Evolutionary conservation across 2,113 vertebrate species (phyloP).

Genomic region (Phoenicopterus ruber): DNA sequence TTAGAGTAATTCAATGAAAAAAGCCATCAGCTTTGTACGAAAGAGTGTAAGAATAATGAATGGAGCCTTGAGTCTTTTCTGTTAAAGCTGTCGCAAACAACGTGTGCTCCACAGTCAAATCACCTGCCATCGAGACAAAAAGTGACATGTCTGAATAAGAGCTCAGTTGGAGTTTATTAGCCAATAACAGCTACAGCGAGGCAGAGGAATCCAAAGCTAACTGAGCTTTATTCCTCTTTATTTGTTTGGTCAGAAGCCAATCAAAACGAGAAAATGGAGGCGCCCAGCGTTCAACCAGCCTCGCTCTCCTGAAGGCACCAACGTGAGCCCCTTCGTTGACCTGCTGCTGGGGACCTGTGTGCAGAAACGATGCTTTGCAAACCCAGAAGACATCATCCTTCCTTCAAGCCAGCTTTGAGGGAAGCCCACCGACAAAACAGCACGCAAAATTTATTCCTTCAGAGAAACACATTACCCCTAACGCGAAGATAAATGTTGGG

Average conservation of each 20-base stretch:
- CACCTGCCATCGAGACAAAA: background rate
- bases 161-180: background rate
- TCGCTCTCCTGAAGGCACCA: background rate
- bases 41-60: background rate
- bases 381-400: background rate
- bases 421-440: background rate
- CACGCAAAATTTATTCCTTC: rapidly evolving
- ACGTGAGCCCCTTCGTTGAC: rapidly evolving
- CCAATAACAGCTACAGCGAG: background rate
- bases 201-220: background rate
- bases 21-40: background rate
- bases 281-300: background rate
- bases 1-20: background rate
- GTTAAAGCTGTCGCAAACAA: background rate
- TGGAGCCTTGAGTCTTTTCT: background rate
- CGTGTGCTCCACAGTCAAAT: background rate
- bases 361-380: rapidly evolving
- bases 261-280: background rate
- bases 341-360: no score
- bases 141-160: background rate
- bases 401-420: background rate
- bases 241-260: background rate
- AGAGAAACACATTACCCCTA: background rate
- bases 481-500: background rate
- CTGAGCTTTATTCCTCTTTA: background rate